Percentiles rank a stretch among this genome's conserved stretches.
Evolutionary conservation across 2,113 vertebrate genomes (phyloP).

Genomic region (Anolis sagrei): DNA sequence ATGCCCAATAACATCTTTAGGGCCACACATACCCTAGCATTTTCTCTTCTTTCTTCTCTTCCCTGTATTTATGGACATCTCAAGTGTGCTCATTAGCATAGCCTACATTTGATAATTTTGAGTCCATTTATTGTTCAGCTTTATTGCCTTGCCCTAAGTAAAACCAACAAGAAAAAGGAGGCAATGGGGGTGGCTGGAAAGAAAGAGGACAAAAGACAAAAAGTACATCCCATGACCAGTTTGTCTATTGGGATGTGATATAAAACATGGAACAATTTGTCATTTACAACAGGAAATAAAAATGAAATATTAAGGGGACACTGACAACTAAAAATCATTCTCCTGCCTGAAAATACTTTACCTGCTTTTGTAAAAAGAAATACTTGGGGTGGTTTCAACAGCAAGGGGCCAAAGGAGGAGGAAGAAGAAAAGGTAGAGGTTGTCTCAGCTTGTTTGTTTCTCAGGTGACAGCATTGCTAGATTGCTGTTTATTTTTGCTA

Average conservation of each 20-base stretch:
- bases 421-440: accelerated
- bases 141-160: neutral
- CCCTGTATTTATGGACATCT: constrained; percentile 60
- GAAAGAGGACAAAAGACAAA: constrained; percentile 19
- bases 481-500: constrained; percentile 25
- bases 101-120: constrained; percentile 14
- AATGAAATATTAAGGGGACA: constrained; percentile 64
- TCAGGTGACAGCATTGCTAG: neutral
- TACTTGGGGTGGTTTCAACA: neutral
- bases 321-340: constrained; percentile 52
- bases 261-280: constrained; percentile 70
- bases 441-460: constrained; percentile 2
- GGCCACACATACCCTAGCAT: neutral
- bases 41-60: neutral
- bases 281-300: constrained; percentile 70
- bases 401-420: neutral
- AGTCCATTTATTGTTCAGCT: constrained; percentile 33
- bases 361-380: constrained; percentile 39
- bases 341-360: constrained; percentile 49
- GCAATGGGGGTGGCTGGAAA: too few relatives aligned
- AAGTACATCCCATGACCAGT: constrained; percentile 42
- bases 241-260: constrained; percentile 59
- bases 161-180: neutral
- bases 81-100: constrained; percentile 61
- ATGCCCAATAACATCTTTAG: neutral